These are phyloP conservation scores for western clawed frog (Xenopus tropicalis) DNA, from an alignment of 2,113 vertebrate genomes.

Conservation along the genomic window UCB_Xtro_10.0 CM004445.2:48352001-48352500, in stretches of 20 bases:
- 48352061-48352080: too few species aligned
- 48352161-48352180: neutral
- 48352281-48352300: neutral
- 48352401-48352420: conserved; percentile 50
- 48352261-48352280: too few species aligned
- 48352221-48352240: too few species aligned
- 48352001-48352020: too few species aligned
- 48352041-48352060: too few species aligned
- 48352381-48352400: neutral
- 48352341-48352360: neutral
- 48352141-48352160: too few species aligned
- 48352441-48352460: conserved; percentile 83
- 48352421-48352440: conserved; percentile 58
- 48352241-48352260: too few species aligned
- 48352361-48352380: neutral
- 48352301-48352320: neutral
- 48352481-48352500: conserved; percentile 87
- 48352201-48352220: too few species aligned
- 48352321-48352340: neutral
- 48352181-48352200: neutral
- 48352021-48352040: too few species aligned
- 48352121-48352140: too few species aligned
- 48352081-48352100: too few species aligned
- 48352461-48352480: conserved; percentile 87
- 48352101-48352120: too few species aligned